These are phyloP conservation scores for Orius laevigatus DNA, from an alignment of 1,140 invertebrate species.

Conservation along the genomic window DNA sequence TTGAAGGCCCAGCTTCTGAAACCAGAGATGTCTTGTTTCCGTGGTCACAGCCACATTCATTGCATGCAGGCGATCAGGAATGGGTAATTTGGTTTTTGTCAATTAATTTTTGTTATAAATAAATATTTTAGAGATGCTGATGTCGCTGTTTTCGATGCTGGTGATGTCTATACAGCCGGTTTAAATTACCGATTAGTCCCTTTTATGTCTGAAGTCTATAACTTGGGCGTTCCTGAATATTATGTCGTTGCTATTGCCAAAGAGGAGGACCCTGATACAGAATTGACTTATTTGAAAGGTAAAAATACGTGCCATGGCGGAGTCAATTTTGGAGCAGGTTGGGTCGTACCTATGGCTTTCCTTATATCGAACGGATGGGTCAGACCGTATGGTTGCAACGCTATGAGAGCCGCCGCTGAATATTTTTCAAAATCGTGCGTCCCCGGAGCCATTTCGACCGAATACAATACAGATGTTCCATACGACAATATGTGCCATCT, in stretches of 20 bases:
- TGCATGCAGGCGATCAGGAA: constrained; percentile 72
- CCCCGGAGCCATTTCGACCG: constrained; percentile 69
- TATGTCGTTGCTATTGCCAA: constrained; percentile 90
- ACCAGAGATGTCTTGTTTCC: constrained; percentile 74
- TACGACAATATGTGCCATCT: constrained; percentile 86
- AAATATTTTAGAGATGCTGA: constrained; percentile 45
- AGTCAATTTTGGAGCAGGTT: constrained; percentile 82
- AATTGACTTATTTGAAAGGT: constrained; percentile 73
- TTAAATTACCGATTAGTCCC: constrained; percentile 61
- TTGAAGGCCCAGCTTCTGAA: constrained; percentile 72
- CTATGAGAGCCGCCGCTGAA: constrained; percentile 71
- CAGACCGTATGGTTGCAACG: constrained; percentile 78
- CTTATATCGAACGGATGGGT: constrained; percentile 88
- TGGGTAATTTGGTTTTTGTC: constrained; percentile 32
- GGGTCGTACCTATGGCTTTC: constrained; percentile 87
- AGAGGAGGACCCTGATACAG: constrained; percentile 69
- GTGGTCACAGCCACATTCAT: constrained; percentile 65
- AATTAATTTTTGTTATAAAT: constrained; percentile 6
- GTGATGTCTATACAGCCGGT: constrained; percentile 86
- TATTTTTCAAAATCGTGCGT: constrained; percentile 86
- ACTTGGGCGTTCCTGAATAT: constrained; percentile 67
- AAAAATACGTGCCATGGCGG: constrained; percentile 85
- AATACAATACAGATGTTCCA: constrained; percentile 64
- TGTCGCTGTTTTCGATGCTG: constrained; percentile 76
- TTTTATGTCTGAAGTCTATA: constrained; percentile 79